Base-by-base conservation (phyloP, 2,113 vertebrate genomes). In the Macaca nemestrina region DNA sequence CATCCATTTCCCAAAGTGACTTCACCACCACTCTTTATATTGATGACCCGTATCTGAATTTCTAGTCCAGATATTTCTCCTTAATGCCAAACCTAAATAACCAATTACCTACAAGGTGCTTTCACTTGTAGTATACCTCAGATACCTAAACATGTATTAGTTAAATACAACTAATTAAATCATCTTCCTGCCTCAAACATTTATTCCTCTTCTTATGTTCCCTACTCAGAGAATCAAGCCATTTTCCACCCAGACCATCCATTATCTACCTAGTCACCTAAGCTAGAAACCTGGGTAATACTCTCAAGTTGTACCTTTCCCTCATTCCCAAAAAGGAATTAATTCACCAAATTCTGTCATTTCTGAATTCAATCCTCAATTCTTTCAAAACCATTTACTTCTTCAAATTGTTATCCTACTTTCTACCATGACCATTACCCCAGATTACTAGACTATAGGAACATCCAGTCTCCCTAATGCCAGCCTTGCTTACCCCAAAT, bases 11-110 rank as follows among this genome's bases (percentile, higher is more conserved):
- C 55, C 64, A 70, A 4, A 94, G 9, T 50, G 9, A 68, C 30
- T 32, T 64, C 57, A 90, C 27, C 57, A 90, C 27, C 38, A n/a
- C 67, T 48, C n/a, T 86, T 97, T 78, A 67, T 25, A 40, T 22
- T 61, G 25, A 91, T 76, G 8, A 90, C 18, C 25, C 13, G 38
- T 27, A 91, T n/a, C 20, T 86, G 64, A 89, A 89, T 81, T 85
- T 82, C 76, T 93, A 88, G 13, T 18, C 32, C 68, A 90, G 55
- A 12, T 45, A 88, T 50, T 88, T 92, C 72, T 52, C 40, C 78
- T 81, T 92, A 94, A 64, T 70, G 55, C 6, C 75, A 67, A 87
- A 90, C n/a, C n/a, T 64, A 96, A 94, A 73, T 67, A 92, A 64
- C 10, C 35, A 64, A 84, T 23, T 84, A 40, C 38, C 72, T 67